phyloP scores from a whole-genome alignment of 2,888 invertebrate species.

The Aporophyla lueneburgensis region DNA sequence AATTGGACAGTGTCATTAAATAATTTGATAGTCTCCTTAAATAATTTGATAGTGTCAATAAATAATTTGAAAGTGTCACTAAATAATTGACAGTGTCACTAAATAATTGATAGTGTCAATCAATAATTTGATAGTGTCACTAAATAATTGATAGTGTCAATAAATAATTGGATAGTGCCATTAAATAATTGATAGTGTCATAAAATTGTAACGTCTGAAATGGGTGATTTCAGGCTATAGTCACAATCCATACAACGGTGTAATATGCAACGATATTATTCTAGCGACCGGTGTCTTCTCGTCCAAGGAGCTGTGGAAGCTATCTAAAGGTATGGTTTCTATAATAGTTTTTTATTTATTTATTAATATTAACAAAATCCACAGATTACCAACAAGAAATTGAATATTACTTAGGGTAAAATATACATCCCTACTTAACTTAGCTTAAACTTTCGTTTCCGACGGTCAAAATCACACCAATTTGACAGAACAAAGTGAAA shows the following conservation, averaged over 20 bases:
- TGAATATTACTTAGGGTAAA: not conserved
- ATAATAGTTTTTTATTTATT: conserved; percentile 45
- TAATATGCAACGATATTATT: conserved; percentile 99
- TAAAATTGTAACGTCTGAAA: conserved; percentile 74
- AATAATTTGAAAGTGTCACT: conserved; percentile 12
- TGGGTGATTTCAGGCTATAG: conserved; percentile 93
- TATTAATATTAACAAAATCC: not conserved
- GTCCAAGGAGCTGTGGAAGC: conserved; percentile 99
- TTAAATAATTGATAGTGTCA: conserved; percentile 42
- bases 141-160: not conserved
- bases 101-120: not conserved
- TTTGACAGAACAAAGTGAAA: too few relatives aligned
- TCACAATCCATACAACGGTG: conserved; percentile 99
- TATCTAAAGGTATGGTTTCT: conserved; percentile 96
- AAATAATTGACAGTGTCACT: not conserved
- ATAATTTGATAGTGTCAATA: conserved; percentile 27
- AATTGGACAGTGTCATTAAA: not conserved
- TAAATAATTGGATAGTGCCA: not conserved
- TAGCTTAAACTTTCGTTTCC: not conserved
- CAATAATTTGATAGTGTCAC: not conserved
- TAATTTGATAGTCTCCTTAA: conserved; percentile 45
- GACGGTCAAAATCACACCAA: too few relatives aligned
- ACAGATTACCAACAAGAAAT: not conserved
- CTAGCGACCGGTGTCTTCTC: conserved; percentile 99
- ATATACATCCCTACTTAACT: not conserved